Percentiles rank a stretch among this genome's conserved stretches.
Conservation (phyloP, 2,888 invertebrate species). For the Plusia festucae region DNA sequence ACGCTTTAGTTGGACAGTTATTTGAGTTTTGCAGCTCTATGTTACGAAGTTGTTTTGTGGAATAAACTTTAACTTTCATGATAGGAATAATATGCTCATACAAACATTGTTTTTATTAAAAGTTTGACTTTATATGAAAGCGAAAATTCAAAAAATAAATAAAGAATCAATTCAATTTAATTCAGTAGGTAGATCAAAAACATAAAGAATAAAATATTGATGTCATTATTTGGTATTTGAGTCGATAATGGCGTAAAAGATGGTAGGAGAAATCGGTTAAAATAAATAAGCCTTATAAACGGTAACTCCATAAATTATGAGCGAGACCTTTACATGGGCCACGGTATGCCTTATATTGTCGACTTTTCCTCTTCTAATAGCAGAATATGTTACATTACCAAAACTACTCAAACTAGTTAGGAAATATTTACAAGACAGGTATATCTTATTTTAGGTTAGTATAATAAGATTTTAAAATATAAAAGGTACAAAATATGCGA, state of each 20-base stretch:
- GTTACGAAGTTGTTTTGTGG: conserved; percentile 4
- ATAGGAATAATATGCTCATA: background rate
- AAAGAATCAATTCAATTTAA: background rate
- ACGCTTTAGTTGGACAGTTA: conserved; percentile 1
- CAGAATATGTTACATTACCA: background rate
- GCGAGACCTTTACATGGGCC: background rate
- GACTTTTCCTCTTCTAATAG: background rate
- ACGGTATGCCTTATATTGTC: background rate
- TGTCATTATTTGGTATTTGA: background rate
- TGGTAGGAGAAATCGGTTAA: background rate
- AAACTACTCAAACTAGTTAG: background rate
- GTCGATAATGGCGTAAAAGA: conserved; percentile 2
- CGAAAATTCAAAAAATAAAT: background rate
- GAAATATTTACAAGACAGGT: background rate
- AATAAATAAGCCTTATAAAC: conserved; percentile 1
- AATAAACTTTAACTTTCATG: conserved; percentile 1
- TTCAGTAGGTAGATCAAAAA: no score
- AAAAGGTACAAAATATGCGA: background rate
- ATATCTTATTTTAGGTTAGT: background rate
- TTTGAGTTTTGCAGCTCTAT: conserved; percentile 1
- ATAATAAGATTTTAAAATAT: background rate
- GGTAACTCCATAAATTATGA: conserved; percentile 1
- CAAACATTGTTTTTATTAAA: conserved; percentile 3
- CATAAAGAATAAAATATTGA: background rate
- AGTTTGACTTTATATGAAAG: background rate